Percentiles rank a stretch among this genome's conserved stretches.
phyloP scores from a whole-genome alignment of 1,140 invertebrate species.

The Hyposmocoma kahamanoa region DNA sequence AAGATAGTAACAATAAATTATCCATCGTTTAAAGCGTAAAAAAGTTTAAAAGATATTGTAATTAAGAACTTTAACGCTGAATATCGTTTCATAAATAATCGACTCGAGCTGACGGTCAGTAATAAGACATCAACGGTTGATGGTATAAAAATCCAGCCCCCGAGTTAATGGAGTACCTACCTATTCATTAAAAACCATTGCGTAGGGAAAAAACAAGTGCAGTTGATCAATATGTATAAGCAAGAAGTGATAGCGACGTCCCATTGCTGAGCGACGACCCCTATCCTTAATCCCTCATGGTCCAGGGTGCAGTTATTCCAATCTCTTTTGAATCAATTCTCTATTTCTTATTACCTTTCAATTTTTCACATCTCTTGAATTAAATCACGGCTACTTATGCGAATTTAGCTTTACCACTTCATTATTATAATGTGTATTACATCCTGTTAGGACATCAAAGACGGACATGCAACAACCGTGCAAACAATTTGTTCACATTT shows the following conservation, averaged over 20 bases:
- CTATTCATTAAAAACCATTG: constrained; percentile 62
- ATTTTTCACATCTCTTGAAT: no score
- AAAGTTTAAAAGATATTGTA: constrained; percentile 18
- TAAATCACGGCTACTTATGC: no score
- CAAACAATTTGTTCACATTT: no score
- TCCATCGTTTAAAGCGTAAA: constrained; percentile 10
- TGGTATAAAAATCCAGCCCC: constrained; percentile 45
- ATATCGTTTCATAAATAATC: constrained; percentile 53
- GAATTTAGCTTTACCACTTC: no score
- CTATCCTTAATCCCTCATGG: no score
- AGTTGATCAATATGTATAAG: background rate
- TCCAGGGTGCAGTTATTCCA: no score
- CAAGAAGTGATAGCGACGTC: background rate
- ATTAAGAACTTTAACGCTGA: constrained; percentile 51
- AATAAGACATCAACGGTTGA: constrained; percentile 64
- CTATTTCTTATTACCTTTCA: no score
- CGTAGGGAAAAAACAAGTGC: constrained; percentile 38
- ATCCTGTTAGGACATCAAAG: no score
- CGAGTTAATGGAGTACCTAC: constrained; percentile 51
- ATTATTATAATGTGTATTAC: no score
- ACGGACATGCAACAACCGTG: no score
- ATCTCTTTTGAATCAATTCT: no score
- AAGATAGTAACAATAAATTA: constrained; percentile 10
- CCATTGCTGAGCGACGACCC: no score
- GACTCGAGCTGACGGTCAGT: constrained; percentile 36